Percentiles rank a stretch among this genome's conserved stretches.
Evolutionary conservation across 2,113 vertebrate genomes (phyloP).

Genomic region (Rhinolophus sinicus): DNA sequence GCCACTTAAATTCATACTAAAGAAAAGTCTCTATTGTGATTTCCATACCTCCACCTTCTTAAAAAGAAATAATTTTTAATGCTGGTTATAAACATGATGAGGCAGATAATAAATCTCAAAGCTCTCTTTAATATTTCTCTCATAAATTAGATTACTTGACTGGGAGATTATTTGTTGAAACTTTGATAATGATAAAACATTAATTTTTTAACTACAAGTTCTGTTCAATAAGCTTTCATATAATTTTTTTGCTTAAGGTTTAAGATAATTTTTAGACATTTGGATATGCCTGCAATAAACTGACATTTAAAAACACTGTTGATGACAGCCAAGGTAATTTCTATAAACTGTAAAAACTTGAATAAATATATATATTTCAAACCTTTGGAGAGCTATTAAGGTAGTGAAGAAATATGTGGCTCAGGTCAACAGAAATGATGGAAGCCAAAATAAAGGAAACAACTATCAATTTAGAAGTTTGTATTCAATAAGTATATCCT

Average conservation of each 20-base stretch:
- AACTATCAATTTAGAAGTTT: slow-evolving; percentile 24
- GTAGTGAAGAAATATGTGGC: slow-evolving; percentile 10
- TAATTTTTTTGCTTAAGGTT: neutral
- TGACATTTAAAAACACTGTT: slow-evolving; percentile 13
- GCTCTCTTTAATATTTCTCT: slow-evolving; percentile 16
- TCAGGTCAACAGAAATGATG: neutral
- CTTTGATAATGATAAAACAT: neutral
- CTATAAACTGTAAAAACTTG: neutral
- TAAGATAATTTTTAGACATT: slow-evolving; percentile 52
- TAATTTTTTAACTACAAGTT: slow-evolving; percentile 11
- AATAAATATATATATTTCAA: neutral
- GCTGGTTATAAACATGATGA: neutral
- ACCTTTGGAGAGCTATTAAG: neutral
- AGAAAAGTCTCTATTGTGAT: neutral
- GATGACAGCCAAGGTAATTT: neutral
- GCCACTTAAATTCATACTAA: neutral
- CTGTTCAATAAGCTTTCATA: neutral
- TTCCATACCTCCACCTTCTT: neutral
- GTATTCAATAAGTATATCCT: slow-evolving; percentile 43
- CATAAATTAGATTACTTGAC: slow-evolving; percentile 34
- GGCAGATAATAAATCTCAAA: slow-evolving; percentile 32
- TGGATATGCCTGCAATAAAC: neutral
- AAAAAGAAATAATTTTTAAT: slow-evolving; percentile 38
- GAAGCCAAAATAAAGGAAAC: slow-evolving; percentile 40
- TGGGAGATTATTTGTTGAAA: slow-evolving; percentile 39